Percentiles rank a stretch among this genome's conserved stretches.
phyloP scores from a whole-genome alignment of 2,113 vertebrate genomes.

The Perca fluviatilis region DNA sequence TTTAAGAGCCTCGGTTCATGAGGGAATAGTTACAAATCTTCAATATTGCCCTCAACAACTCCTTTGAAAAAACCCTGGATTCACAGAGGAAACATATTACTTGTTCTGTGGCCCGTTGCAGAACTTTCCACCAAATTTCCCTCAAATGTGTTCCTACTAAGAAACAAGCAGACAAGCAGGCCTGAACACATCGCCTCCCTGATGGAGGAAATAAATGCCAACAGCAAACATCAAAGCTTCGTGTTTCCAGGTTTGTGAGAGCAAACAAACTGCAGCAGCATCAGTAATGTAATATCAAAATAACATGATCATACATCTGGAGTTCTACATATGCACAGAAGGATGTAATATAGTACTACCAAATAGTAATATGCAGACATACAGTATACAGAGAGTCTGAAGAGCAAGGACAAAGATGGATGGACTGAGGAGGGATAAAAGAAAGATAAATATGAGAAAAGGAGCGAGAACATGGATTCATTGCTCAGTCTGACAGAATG shows the following conservation, averaged over 20 bases:
- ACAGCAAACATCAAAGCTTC: constrained; percentile 17
- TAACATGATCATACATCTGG: neutral
- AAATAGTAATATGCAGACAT: neutral
- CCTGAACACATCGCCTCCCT: neutral
- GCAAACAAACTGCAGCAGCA: neutral
- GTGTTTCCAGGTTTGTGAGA: constrained; percentile 16
- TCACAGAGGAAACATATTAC: neutral
- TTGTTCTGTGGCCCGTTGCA: neutral
- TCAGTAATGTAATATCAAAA: neutral
- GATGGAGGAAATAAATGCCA: neutral
- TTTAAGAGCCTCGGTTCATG: neutral
- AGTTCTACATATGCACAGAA: neutral
- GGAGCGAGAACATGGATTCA: neutral
- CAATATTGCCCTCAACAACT: too few species aligned
- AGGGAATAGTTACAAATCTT: neutral
- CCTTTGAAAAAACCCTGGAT: neutral
- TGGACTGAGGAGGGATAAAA: neutral
- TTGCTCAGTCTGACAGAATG: neutral
- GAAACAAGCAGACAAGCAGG: neutral
- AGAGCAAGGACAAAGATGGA: constrained; percentile 1
- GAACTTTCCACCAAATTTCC: neutral
- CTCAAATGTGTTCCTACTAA: neutral
- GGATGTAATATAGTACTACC: neutral
- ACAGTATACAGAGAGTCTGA: neutral
- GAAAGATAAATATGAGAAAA: neutral